phyloP scores from a whole-genome alignment of 2,888 invertebrate genomes.

The Scaptodrosophila latifasciaeformis region DNA sequence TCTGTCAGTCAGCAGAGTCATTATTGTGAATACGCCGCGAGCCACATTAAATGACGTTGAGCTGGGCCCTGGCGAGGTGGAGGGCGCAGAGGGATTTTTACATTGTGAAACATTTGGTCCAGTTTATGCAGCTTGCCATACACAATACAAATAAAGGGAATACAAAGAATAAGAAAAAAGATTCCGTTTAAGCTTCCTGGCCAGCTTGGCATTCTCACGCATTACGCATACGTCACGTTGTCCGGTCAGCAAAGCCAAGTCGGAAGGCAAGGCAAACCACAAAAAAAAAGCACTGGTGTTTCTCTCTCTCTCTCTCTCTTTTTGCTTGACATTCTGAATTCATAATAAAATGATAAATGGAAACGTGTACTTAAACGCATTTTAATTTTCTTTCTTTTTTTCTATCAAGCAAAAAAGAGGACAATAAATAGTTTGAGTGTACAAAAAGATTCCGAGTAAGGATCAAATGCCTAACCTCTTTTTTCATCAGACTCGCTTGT shows the following conservation, averaged over 20 bases:
- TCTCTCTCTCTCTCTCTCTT: slow-evolving; percentile 7
- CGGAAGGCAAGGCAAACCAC: neutral
- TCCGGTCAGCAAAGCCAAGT: slow-evolving; percentile 15
- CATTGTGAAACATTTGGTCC: neutral
- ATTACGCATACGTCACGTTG: slow-evolving; percentile 46
- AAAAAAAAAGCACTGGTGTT: slow-evolving; percentile 15
- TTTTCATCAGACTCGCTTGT: no score
- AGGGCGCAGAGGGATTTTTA: neutral
- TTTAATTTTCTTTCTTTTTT: no score
- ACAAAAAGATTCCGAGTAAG: no score
- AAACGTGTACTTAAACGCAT: slow-evolving; percentile 40
- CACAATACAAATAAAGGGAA: no score
- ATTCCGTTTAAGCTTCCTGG: no score
- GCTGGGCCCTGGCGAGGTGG: slow-evolving; percentile 2
- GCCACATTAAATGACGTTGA: slow-evolving; percentile 1
- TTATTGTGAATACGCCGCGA: slow-evolving; percentile 35
- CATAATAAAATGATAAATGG: slow-evolving; percentile 48
- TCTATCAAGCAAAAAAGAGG: no score
- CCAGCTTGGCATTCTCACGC: slow-evolving; percentile 5
- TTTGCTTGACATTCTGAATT: no score
- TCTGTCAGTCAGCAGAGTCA: slow-evolving; percentile 40
- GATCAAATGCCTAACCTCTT: no score
- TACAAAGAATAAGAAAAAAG: no score
- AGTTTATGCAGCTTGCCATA: neutral
- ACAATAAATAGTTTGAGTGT: no score